A percentile compares a stretch with the other conserved stretches of the same genome.
Evolutionary conservation across 2,797 vertebrate species (phyloP).

Genomic region (Sebastiscus tertius): DNA sequence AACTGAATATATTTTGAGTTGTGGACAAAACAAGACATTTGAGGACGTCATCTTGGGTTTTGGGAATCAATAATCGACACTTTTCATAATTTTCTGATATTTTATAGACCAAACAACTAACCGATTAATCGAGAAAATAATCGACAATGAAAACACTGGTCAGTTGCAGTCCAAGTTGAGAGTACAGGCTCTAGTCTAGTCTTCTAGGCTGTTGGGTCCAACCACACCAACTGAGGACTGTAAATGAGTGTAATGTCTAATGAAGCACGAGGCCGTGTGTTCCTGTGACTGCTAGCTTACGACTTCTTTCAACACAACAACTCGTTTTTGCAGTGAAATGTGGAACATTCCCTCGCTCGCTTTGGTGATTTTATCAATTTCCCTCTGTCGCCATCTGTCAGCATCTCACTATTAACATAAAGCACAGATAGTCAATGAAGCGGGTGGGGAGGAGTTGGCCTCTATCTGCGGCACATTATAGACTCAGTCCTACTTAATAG

Average conservation of each 20-base stretch:
- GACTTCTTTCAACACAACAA: constrained; percentile 43
- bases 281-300: neutral
- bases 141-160: too few species aligned
- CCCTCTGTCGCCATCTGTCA: constrained; percentile 49
- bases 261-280: constrained; percentile 11
- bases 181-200: neutral
- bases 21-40: too few species aligned
- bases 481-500: constrained; percentile 63
- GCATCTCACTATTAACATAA: constrained; percentile 43
- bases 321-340: constrained; percentile 33
- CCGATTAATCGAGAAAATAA: too few species aligned
- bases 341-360: constrained; percentile 29
- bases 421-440: constrained; percentile 53
- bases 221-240: constrained; percentile 3
- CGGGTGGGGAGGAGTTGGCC: constrained; percentile 35
- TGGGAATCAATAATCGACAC: too few species aligned
- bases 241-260: constrained; percentile 27
- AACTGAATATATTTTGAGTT: too few species aligned
- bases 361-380: constrained; percentile 54
- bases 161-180: too few species aligned
- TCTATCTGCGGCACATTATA: constrained; percentile 42
- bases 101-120: too few species aligned
- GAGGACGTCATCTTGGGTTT: too few species aligned
- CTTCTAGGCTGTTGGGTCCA: neutral
- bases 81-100: too few species aligned